Evolutionary conservation across 2,113 vertebrate species (phyloP).

Genomic region (Seriola dumerili): DNA sequence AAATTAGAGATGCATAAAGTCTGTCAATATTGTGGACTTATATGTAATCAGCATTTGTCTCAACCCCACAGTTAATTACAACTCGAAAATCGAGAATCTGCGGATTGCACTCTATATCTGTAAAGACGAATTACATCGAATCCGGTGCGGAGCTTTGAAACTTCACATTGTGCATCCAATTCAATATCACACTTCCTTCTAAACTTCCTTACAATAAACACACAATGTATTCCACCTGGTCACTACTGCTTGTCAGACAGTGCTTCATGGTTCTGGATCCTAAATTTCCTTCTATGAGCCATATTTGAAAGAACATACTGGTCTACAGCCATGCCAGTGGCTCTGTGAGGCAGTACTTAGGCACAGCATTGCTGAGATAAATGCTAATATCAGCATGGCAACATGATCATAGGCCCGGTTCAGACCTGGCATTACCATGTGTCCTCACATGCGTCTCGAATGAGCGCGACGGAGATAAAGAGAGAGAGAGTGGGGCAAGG

Average conservation of each 20-base stretch:
- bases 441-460: too few species aligned
- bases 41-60: background rate
- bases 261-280: background rate
- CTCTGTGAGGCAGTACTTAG: background rate
- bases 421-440: too few species aligned
- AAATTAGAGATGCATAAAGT: background rate
- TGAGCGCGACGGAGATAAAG: too few species aligned
- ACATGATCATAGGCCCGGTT: background rate
- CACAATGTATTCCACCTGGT: background rate
- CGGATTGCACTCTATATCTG: constrained; percentile 4
- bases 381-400: background rate
- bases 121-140: background rate
- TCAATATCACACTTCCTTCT: background rate
- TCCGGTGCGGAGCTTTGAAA: background rate
- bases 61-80: background rate
- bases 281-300: background rate
- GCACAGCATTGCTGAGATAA: background rate
- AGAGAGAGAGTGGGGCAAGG: too few species aligned
- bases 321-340: background rate
- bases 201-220: background rate
- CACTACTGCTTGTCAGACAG: background rate
- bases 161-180: background rate
- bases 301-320: background rate
- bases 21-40: background rate
- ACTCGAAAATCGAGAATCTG: background rate